Evolutionary conservation across 2,113 vertebrate genomes (phyloP), one percentile per base, ranked within the genome.

Genomic region (Anolis sagrei): DNA sequence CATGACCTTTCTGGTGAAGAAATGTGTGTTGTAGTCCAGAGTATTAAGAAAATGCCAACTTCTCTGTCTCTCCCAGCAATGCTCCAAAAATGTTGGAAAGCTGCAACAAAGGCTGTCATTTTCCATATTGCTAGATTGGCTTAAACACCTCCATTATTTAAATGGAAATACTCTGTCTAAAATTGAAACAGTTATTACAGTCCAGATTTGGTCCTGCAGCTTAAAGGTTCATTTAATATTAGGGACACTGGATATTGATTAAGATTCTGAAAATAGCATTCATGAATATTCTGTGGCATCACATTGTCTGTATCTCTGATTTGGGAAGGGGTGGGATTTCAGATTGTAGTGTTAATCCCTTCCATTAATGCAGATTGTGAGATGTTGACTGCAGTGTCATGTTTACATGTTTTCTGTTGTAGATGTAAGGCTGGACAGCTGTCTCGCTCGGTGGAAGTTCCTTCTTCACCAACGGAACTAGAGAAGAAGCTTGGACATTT

Each of bases 401-500:
- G 10, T 5, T 72, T 49, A 32, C 7, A 3, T 23, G 39, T 32
- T 64, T 76, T 64, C 68, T 5, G 3, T 49, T 76, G 39, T 84
- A 84, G 82, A 48, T 84, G 82, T 76, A 48, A 84, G 29, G 39
- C 76, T 9, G 82, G 82, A 66, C 82, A 76, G 58, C 27, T 66
- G 58, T 29, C 58, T 25, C 82, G 21, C 3, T 21, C 76, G 27
- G 61, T 34, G 7, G 44, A 75, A 76, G 39, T 32, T 76, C 25
- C 82, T 76, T 76, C 82, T 29, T 84, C 82, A 48, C 82, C 82
- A 4, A 84, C 82, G 32, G 82, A 75, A 18, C 73, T 84, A 73
- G 73, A 84, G 76, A 84, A 76, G 29, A 76, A 76, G n/a, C 82
- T 84, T 66, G 82, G 82, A 29, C 82, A 84, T 49, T 84, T 84